phyloP scores from a whole-genome alignment of 1,140 invertebrate species.

The Chionoecetes opilio region DNA sequence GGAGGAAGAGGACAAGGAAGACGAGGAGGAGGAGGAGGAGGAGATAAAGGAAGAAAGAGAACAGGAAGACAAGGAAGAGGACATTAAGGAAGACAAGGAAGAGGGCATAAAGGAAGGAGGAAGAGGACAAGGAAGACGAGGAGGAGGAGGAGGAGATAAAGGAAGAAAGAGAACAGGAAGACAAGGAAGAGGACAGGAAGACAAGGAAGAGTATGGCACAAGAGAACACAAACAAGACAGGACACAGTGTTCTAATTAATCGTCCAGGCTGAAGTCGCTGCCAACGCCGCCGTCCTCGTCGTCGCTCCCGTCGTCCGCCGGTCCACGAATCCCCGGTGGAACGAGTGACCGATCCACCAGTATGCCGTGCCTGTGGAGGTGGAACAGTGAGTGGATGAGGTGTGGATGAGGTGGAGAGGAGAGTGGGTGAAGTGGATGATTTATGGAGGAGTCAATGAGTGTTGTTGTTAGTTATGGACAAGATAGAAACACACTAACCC shows the following conservation, averaged over 20 bases:
- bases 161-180: background rate
- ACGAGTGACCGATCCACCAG: slow-evolving; percentile 62
- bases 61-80: background rate
- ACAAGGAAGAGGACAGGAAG: background rate
- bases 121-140: background rate
- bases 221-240: background rate
- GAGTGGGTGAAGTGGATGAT: too few relatives aligned
- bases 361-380: slow-evolving; percentile 56
- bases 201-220: background rate
- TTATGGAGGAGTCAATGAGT: too few relatives aligned
- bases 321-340: slow-evolving; percentile 60
- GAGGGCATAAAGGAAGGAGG: background rate
- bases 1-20: too few relatives aligned
- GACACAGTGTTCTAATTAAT: background rate
- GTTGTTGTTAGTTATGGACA: too few relatives aligned
- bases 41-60: background rate
- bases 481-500: too few relatives aligned
- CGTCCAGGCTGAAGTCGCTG: slow-evolving; percentile 73
- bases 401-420: background rate
- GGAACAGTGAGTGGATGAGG: background rate
- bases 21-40: too few relatives aligned
- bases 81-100: background rate
- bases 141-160: background rate
- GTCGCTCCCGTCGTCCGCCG: background rate
- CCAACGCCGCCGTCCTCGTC: slow-evolving; percentile 61